Conservation (phyloP, 1,140 invertebrate genomes). For the Achroia grisella region DNA sequence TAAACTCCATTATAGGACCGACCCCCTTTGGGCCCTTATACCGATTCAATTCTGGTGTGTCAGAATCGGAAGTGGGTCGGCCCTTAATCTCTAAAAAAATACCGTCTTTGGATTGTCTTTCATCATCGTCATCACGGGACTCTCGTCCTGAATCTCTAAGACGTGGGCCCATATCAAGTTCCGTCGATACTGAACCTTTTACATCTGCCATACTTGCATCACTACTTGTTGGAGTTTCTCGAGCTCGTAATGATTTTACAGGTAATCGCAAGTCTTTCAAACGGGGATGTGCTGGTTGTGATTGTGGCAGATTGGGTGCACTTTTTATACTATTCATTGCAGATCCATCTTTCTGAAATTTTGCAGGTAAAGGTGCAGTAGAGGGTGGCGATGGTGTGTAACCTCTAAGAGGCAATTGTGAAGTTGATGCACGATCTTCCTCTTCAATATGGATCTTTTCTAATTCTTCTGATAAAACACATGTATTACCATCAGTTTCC, state of each 20-base stretch:
- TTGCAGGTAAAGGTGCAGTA: slow-evolving; percentile 84
- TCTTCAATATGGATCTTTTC: slow-evolving; percentile 77
- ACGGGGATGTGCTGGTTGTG: slow-evolving; percentile 78
- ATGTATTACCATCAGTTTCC: slow-evolving; percentile 74
- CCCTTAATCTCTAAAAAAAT: slow-evolving; percentile 81
- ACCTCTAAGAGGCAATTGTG: slow-evolving; percentile 73
- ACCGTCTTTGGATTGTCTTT: slow-evolving; percentile 76
- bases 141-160: slow-evolving; percentile 67
- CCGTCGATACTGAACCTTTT: slow-evolving; percentile 58
- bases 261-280: slow-evolving; percentile 81
- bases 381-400: slow-evolving; percentile 86
- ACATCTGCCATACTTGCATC: slow-evolving; percentile 75
- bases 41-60: slow-evolving; percentile 72
- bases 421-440: slow-evolving; percentile 68
- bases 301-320: slow-evolving; percentile 82
- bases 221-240: slow-evolving; percentile 77
- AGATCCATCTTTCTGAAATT: slow-evolving; percentile 83
- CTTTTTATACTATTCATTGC: slow-evolving; percentile 85
- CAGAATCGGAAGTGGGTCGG: slow-evolving; percentile 76
- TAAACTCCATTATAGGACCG: slow-evolving; percentile 80
- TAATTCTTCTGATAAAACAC: slow-evolving; percentile 75
- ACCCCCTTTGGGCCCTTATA: slow-evolving; percentile 72
- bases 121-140: slow-evolving; percentile 75
- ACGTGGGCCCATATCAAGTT: slow-evolving; percentile 63
- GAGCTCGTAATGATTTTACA: slow-evolving; percentile 75